A percentile compares a stretch with the other conserved stretches of the same genome.
Evolutionary conservation across 2,888 invertebrate species (phyloP).

Genomic region (Coleophora flavipennella): DNA sequence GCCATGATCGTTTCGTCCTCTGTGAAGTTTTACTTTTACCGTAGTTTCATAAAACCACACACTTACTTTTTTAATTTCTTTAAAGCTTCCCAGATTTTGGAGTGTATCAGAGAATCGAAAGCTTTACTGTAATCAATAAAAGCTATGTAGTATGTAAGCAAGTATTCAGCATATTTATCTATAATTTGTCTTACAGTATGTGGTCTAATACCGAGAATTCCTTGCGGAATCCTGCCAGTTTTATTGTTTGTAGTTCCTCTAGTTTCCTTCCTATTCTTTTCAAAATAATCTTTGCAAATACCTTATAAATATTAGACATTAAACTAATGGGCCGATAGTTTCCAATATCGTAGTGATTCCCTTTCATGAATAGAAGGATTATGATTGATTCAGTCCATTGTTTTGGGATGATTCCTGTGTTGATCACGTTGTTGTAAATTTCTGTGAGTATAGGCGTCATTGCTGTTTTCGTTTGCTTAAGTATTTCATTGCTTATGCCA

Average conservation of each 20-base stretch:
- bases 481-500: conserved; percentile 6
- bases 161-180: conserved; percentile 6
- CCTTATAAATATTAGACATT: too few relatives aligned
- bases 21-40: too few relatives aligned
- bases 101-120: conserved; percentile 5
- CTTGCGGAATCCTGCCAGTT: conserved; percentile 5
- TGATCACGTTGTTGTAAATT: conserved; percentile 4
- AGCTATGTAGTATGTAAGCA: conserved; percentile 7
- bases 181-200: conserved; percentile 7
- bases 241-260: conserved; percentile 9
- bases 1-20: too few relatives aligned
- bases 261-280: conserved; percentile 4
- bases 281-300: conserved; percentile 6
- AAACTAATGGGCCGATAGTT: too few relatives aligned
- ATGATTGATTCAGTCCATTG: conserved; percentile 7
- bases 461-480: conserved; percentile 1
- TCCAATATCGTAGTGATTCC: conserved; percentile 2
- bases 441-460: conserved; percentile 6
- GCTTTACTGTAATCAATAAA: too few relatives aligned
- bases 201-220: conserved; percentile 8
- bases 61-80: too few relatives aligned
- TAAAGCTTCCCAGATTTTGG: conserved; percentile 3
- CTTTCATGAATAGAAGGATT: conserved; percentile 6
- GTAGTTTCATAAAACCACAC: too few relatives aligned
- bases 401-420: conserved; percentile 4